Percentiles rank a stretch among this genome's conserved stretches.
Conservation (phyloP, 2,113 vertebrate genomes). For the Nicator chloris region DNA sequence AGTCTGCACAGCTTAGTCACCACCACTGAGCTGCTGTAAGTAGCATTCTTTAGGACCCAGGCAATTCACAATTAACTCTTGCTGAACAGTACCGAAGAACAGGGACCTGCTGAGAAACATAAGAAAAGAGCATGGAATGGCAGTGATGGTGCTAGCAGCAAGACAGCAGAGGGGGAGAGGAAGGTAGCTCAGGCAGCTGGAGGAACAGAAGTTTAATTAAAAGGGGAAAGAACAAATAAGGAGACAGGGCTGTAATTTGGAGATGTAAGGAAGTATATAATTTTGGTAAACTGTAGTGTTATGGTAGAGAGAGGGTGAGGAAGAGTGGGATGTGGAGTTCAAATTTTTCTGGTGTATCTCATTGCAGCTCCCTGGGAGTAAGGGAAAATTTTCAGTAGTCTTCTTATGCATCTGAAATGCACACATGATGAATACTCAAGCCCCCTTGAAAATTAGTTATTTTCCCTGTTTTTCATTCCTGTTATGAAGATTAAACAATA, state of each 20-base stretch:
- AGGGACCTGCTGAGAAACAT: background rate
- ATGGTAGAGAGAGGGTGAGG: background rate
- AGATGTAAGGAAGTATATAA: background rate
- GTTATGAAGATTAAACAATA: background rate
- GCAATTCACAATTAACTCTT: background rate
- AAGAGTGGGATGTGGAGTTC: background rate
- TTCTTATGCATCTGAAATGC: background rate
- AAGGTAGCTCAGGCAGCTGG: background rate
- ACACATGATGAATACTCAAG: background rate
- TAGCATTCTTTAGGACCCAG: background rate
- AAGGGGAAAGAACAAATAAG: background rate
- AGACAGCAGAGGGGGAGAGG: background rate
- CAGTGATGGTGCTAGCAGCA: background rate
- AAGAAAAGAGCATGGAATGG: background rate
- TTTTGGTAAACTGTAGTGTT: background rate
- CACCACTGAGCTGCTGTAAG: background rate
- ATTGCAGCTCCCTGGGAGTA: background rate
- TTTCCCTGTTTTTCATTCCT: background rate
- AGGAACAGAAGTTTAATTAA: background rate
- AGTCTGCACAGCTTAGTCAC: background rate
- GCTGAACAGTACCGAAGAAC: background rate
- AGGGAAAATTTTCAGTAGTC: background rate
- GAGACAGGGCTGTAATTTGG: background rate
- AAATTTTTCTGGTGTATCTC: background rate
- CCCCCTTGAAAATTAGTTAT: background rate